Conservation (phyloP, 1,140 invertebrate genomes). For the Drosophila carrolli region DNA sequence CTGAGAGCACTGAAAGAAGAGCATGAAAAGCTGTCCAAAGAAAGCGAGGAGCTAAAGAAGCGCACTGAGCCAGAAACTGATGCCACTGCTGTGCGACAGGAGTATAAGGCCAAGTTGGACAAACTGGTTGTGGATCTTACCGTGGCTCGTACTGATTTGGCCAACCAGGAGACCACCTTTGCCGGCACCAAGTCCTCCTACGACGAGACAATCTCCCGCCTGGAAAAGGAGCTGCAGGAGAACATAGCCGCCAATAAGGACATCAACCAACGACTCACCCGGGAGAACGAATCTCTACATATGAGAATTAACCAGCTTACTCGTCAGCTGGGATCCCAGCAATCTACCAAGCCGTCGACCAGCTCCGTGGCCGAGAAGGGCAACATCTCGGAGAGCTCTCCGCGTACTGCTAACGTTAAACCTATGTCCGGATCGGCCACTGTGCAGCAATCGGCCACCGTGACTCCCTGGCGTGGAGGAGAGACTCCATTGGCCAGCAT, state of each 20-base stretch:
- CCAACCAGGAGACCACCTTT: constrained; percentile 87
- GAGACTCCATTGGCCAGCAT: constrained; percentile 96
- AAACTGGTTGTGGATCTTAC: constrained; percentile 83
- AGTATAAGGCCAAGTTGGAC: constrained; percentile 74
- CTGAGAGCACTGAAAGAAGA: constrained; percentile 87
- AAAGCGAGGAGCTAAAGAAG: constrained; percentile 89
- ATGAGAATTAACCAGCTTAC: constrained; percentile 91
- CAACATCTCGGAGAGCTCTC: constrained; percentile 91
- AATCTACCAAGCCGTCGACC: constrained; percentile 89
- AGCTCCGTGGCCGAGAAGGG: constrained; percentile 88
- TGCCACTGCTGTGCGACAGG: constrained; percentile 85
- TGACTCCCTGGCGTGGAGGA: constrained; percentile 87
- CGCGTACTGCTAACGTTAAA: constrained; percentile 94
- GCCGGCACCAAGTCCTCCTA: constrained; percentile 89
- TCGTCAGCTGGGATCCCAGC: constrained; percentile 90
- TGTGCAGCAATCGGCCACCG: constrained; percentile 85
- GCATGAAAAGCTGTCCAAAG: constrained; percentile 88
- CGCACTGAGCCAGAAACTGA: constrained; percentile 40
- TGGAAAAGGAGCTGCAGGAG: constrained; percentile 92
- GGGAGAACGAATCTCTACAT: constrained; percentile 90
- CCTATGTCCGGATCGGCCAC: constrained; percentile 92
- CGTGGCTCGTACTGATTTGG: constrained; percentile 69
- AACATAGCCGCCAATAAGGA: constrained; percentile 87
- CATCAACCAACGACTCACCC: constrained; percentile 87
- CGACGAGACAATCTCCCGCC: constrained; percentile 88